These are phyloP conservation scores for Tachysurus fulvidraco DNA, from an alignment of 2,113 vertebrate species.

Conservation along the genomic window DNA sequence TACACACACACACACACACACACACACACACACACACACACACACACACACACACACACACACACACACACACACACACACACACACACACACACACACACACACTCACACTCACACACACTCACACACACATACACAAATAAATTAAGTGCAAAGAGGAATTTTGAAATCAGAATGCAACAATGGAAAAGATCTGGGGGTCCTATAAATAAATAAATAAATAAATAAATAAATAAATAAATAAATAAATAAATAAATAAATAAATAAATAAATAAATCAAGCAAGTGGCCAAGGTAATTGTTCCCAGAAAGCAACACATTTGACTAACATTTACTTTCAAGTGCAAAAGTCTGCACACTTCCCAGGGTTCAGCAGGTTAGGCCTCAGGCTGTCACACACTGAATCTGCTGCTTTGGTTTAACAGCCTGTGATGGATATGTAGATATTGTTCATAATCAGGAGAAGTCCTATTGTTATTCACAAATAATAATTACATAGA, in stretches of 20 bases:
- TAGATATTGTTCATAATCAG: not conserved
- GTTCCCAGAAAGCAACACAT: not conserved
- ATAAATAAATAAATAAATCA: too few relatives aligned
- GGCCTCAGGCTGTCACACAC: not conserved
- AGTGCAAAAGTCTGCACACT: slow-evolving; percentile 4
- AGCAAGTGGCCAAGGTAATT: not conserved
- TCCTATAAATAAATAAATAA: not conserved
- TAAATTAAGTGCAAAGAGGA: not conserved
- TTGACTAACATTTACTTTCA: not conserved
- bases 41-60: not conserved
- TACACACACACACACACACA: too few relatives aligned
- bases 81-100: not conserved
- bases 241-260: not conserved
- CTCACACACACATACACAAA: not conserved
- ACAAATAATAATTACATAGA: not conserved
- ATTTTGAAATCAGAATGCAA: not conserved
- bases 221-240: not conserved
- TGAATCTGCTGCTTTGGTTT: not conserved
- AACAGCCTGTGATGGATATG: not conserved
- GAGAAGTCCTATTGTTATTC: not conserved
- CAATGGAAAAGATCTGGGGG: not conserved
- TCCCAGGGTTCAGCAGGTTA: not conserved
- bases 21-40: too few relatives aligned
- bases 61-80: not conserved
- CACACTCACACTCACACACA: not conserved